These are phyloP conservation scores for Prorops nasuta DNA, from an alignment of 1,140 invertebrate species.

Conservation along the genomic window DNA sequence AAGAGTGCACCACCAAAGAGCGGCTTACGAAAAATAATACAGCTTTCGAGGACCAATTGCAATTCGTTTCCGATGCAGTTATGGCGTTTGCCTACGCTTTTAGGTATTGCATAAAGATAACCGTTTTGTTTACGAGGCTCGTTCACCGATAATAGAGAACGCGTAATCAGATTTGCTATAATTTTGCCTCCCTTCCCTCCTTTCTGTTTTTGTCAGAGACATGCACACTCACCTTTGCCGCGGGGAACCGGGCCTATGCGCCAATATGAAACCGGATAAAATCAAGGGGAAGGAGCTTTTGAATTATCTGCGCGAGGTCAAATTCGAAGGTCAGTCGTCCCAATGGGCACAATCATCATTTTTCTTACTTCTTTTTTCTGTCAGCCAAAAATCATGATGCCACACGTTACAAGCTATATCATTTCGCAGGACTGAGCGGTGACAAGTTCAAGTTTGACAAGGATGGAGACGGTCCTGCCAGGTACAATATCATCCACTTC, in stretches of 20 bases:
- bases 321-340: slow-evolving; percentile 72
- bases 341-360: background rate
- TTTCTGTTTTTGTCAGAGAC: slow-evolving; percentile 58
- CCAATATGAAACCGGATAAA: slow-evolving; percentile 84
- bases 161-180: too few species aligned
- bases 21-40: slow-evolving; percentile 72
- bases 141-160: background rate
- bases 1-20: slow-evolving; percentile 70
- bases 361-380: too few species aligned
- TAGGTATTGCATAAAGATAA: slow-evolving; percentile 62
- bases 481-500: slow-evolving; percentile 95
- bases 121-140: background rate
- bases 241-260: slow-evolving; percentile 73
- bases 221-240: slow-evolving; percentile 82
- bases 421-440: slow-evolving; percentile 73
- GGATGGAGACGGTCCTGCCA: slow-evolving; percentile 87
- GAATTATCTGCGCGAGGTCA: slow-evolving; percentile 78
- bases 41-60: slow-evolving; percentile 84
- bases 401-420: too few species aligned
- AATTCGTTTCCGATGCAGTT: slow-evolving; percentile 91
- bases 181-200: background rate
- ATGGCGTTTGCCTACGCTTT: slow-evolving; percentile 89
- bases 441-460: slow-evolving; percentile 86
- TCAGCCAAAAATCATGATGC: too few species aligned
- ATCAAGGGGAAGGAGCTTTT: slow-evolving; percentile 81